Conservation (phyloP, 1,140 invertebrate genomes). For the Cataglyphis hispanica region DNA sequence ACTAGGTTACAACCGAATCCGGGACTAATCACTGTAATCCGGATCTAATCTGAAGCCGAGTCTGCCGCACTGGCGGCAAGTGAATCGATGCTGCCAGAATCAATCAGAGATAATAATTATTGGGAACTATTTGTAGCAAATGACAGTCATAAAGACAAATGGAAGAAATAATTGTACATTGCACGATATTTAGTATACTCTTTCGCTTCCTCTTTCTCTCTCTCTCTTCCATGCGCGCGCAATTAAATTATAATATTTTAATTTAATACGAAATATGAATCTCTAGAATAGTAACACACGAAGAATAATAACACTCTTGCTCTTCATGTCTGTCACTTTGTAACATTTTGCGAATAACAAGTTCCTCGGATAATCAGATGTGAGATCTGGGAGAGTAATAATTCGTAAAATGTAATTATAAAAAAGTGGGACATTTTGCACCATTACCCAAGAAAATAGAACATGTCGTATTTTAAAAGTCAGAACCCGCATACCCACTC, state of each 20-base stretch:
- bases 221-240: neutral
- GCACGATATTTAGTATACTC: neutral
- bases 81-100: slow-evolving; percentile 7
- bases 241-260: neutral
- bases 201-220: neutral
- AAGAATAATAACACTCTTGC: neutral
- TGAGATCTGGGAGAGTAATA: neutral
- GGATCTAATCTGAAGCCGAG: slow-evolving; percentile 29
- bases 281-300: neutral
- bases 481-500: neutral
- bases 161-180: neutral
- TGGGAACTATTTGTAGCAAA: slow-evolving; percentile 24
- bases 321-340: neutral
- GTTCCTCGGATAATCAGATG: neutral
- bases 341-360: slow-evolving; percentile 11
- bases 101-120: slow-evolving; percentile 51
- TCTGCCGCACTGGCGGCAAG: neutral
- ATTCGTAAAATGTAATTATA: slow-evolving; percentile 15
- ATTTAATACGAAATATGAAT: slow-evolving; percentile 9
- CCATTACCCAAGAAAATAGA: neutral
- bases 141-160: slow-evolving; percentile 19
- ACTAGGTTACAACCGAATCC: slow-evolving; percentile 24
- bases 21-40: slow-evolving; percentile 50
- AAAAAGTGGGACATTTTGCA: slow-evolving; percentile 11
- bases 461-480: neutral